Conservation (phyloP, 2,113 vertebrate species). For the Sebastes schlegelii region DNA sequence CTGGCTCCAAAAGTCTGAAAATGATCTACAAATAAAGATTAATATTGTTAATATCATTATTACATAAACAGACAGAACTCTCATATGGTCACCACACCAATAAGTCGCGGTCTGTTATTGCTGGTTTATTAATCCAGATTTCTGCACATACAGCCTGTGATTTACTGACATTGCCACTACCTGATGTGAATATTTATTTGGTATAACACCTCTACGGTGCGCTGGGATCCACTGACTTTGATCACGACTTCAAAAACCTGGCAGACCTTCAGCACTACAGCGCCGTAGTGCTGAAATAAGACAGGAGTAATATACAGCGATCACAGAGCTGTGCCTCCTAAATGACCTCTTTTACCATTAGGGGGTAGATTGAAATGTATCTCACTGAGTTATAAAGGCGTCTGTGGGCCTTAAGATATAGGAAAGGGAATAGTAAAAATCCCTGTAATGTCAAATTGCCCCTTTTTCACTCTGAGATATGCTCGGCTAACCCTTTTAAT, state of each 20-base stretch:
- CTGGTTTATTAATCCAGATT: slow-evolving; percentile 28
- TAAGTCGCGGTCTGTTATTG: background rate
- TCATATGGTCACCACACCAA: background rate
- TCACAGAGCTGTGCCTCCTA: slow-evolving; percentile 27
- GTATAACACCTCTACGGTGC: background rate
- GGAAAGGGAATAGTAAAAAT: background rate
- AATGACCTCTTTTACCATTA: background rate
- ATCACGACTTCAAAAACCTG: slow-evolving; percentile 62
- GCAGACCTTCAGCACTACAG: slow-evolving; percentile 27
- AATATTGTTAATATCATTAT: background rate
- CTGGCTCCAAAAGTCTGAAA: no score
- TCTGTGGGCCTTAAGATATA: slow-evolving; percentile 1
- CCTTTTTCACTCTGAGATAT: background rate
- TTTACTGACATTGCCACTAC: slow-evolving; percentile 8
- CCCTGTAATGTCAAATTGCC: background rate
- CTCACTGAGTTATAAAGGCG: background rate
- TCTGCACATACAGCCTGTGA: background rate
- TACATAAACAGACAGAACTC: slow-evolving; percentile 11
- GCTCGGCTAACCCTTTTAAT: background rate
- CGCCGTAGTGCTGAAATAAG: slow-evolving; percentile 8
- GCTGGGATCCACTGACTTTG: slow-evolving; percentile 42
- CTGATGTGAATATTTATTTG: background rate
- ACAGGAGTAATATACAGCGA: slow-evolving; percentile 3
- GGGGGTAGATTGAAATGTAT: background rate
- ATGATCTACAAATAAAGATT: background rate